Evolutionary conservation across 2,888 invertebrate genomes (phyloP), one percentile per base, ranked within the genome.

Genomic region (Uloborus plumipes): DNA sequence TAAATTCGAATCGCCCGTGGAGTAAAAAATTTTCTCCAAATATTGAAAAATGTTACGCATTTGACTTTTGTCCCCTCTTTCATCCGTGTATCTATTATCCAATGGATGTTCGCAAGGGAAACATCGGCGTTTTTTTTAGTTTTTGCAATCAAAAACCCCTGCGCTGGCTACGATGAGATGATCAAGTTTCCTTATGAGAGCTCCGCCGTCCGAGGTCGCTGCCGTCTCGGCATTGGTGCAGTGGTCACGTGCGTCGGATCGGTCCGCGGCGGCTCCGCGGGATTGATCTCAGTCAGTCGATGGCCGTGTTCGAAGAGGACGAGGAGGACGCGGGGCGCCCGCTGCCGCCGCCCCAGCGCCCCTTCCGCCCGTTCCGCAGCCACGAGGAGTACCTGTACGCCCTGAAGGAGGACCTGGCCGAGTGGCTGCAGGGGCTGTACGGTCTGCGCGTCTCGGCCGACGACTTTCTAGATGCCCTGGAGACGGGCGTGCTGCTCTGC

Each of bases 331-430:
- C 62, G 71, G 75, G 58, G 49, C 26, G 53, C 31, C 62, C 26
- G 47, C 50, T 69, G 49, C 76, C 82, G 76, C 84, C 84, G 15
- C 39, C 39, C 39, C 39, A 39, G 39, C 59, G 85, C 65, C 85
- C 86, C 20, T 86, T 85, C 67, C 77, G 86, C 91, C 97, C 97
- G 70, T 98, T 97, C 91, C 95, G 95, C 90, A 95, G 95, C 86
- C 95, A 96, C 87, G 97, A 98, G 90, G 98, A 98, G 90, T 98
- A 98, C 90, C 91, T 98, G 85, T 94, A 95, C 88, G 98, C 98
- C 70, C 97, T 97, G 97, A 97, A 96, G 88, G 98, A 98, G 91
- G 98, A 98, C 90, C 91, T 98, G 88, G 97, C 98, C 11, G 98
- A 98, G 90, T 98, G 98, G 98, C 92, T 98, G 86, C 95, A 94